phyloP scores from a whole-genome alignment of 37 sponge, comb jelly and placozoan species.

The Lycopodina hypogea region DNA sequence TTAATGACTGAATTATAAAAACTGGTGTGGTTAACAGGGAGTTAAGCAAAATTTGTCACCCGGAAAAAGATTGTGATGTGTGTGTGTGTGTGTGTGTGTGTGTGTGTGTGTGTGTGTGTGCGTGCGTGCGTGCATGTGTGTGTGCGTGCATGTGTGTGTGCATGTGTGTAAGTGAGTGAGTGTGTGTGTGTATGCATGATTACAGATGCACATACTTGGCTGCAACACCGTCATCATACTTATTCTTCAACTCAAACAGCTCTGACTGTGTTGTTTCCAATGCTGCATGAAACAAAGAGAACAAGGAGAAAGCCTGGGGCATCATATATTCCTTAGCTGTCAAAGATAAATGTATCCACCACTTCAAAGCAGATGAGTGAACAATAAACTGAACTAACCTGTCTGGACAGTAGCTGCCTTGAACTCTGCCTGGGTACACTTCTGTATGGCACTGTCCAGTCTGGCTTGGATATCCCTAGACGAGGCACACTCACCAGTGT shows the following conservation, averaged over 20 bases:
- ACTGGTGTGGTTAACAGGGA: too few species aligned
- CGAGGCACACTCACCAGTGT: background rate
- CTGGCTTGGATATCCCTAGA: conserved; percentile 13
- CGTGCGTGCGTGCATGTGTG: background rate
- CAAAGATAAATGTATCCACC: background rate
- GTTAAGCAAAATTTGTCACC: too few species aligned
- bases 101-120: too few species aligned
- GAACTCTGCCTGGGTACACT: conserved; percentile 38
- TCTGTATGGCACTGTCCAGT: background rate
- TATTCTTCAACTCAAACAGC: conserved; percentile 90
- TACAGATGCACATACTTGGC: conserved; percentile 61
- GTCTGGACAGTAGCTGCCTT: conserved; percentile 47
- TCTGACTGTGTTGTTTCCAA: conserved; percentile 87
- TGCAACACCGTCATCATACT: conserved; percentile 79
- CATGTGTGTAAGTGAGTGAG: background rate
- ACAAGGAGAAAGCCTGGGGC: background rate
- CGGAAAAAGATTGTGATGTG: too few species aligned
- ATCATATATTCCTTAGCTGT: background rate
- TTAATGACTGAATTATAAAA: too few species aligned
- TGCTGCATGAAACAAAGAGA: conserved; percentile 39
- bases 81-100: too few species aligned
- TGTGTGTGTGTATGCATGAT: background rate
- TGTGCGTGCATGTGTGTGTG: background rate
- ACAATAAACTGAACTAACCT: conserved; percentile 12
- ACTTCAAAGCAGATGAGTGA: background rate